Percentiles rank a stretch among this genome's conserved stretches.
These are phyloP conservation scores for Trididemnum clinides DNA, from an alignment of 23 tunicate species.

Conservation along the genomic window DNA sequence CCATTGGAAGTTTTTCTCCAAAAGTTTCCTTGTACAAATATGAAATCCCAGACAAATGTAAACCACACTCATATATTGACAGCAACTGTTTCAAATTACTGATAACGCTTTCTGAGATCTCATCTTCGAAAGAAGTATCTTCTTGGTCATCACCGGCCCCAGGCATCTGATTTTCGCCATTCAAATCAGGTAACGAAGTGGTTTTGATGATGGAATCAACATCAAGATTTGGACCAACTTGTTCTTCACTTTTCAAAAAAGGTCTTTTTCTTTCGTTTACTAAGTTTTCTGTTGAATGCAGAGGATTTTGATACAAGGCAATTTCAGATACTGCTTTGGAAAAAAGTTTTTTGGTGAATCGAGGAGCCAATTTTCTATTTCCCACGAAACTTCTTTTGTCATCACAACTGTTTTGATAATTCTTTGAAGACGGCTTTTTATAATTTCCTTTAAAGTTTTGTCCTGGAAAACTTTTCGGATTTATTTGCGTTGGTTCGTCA, in stretches of 20 bases:
- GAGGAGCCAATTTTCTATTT: neutral
- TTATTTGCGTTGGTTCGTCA: neutral
- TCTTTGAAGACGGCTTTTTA: neutral
- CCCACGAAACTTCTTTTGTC: neutral
- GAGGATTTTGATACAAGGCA: neutral
- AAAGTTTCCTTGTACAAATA: conserved; percentile 50
- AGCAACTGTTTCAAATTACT: conserved; percentile 21
- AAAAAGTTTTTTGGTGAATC: neutral
- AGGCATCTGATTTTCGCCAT: too few species aligned
- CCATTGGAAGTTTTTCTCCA: conserved; percentile 5
- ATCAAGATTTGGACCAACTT: too few species aligned
- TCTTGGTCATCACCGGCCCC: too few species aligned
- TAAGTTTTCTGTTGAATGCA: neutral
- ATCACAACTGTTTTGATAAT: neutral
- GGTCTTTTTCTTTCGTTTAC: too few species aligned
- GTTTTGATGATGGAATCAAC: too few species aligned
- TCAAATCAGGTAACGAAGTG: too few species aligned
- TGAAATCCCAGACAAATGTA: conserved; percentile 32
- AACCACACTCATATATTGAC: conserved; percentile 31
- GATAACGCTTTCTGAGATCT: neutral
- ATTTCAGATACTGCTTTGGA: neutral
- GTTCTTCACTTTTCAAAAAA: too few species aligned
- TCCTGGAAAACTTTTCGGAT: neutral
- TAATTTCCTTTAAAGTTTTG: neutral
- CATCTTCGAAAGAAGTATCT: too few species aligned